Evolutionary conservation across 1,140 invertebrate genomes (phyloP), one percentile per base, ranked within the genome.

Genomic region (Drosophila sturtevanti): DNA sequence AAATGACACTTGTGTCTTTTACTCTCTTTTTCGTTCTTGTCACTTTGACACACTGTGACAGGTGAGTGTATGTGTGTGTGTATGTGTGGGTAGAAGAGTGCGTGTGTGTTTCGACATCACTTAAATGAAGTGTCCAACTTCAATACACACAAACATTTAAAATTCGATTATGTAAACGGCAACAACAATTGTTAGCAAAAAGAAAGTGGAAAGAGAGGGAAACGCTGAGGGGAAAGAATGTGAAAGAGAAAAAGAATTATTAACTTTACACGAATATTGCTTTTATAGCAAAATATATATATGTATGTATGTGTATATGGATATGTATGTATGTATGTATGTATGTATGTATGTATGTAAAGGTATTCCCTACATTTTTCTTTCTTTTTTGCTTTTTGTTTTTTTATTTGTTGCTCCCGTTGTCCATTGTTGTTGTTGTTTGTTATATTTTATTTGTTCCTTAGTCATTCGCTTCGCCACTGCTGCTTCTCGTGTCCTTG

Each of bases 141-240:
- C 41, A 21, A 61, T 55, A 24, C 51, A 56, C 61, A 52, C 52
- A 61, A 38, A 69, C 34, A 63, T 63, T 89, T 77, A 73, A 82
- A 87, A 87, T 73, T 89, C 72, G 84, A 89, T 87, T 87, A 87
- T 77, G 65, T 76, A 65, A 75, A 69, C 59, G 65, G 48, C 72
- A 77, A 68, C 63, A 74, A 65, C 74, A 65, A 62, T 56, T 54
- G 37, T 60, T 73, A 68, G 41, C 41, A 48, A 48, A 31, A 31
- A 31, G 27, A 31, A 31, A 6, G 27, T 31, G 27, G 44, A 27
- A 56, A 38, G n/a, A n/a, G n/a, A n/a, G n/a, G n/a, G n/a, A n/a
- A n/a, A n/a, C n/a, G n/a, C n/a, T n/a, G n/a, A n/a, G n/a, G n/a
- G n/a, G n/a, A n/a, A n/a, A n/a, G n/a, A n/a, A n/a, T n/a, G n/a